Evolutionary conservation across 2,797 vertebrate genomes (phyloP).

Genomic region (Sternotherus odoratus): DNA sequence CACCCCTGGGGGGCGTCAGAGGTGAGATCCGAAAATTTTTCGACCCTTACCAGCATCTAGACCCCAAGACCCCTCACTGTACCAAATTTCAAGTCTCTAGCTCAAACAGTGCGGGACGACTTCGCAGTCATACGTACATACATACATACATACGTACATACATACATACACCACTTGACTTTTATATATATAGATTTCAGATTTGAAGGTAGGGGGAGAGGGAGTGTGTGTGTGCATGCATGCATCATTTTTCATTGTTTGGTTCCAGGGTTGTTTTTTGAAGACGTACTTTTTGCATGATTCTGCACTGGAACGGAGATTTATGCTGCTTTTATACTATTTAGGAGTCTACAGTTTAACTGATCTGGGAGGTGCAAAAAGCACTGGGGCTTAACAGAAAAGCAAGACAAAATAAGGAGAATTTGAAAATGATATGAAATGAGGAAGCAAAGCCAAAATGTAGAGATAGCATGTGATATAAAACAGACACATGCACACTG

Average conservation of each 20-base stretch:
- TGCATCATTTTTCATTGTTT: constrained; percentile 1
- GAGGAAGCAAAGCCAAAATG: background rate
- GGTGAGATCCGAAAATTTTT: too few species aligned
- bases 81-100: too few species aligned
- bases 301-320: background rate
- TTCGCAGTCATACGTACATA: too few species aligned
- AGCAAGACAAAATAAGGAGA: constrained; percentile 2
- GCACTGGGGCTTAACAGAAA: background rate
- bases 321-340: background rate
- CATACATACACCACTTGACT: too few species aligned
- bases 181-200: too few species aligned
- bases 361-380: background rate
- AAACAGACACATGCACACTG: background rate
- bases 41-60: too few species aligned
- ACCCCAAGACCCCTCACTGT: too few species aligned
- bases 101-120: too few species aligned
- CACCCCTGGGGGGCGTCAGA: too few species aligned
- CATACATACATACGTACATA: too few species aligned
- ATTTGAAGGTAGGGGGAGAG: background rate
- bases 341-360: background rate
- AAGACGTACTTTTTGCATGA: background rate
- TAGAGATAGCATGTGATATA: background rate
- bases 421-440: background rate
- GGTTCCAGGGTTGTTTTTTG: background rate
- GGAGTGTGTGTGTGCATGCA: background rate